A percentile compares a stretch with the other conserved stretches of the same genome.
Conservation (phyloP, 2,113 vertebrate genomes). For the Cichladusa arquata region DNA sequence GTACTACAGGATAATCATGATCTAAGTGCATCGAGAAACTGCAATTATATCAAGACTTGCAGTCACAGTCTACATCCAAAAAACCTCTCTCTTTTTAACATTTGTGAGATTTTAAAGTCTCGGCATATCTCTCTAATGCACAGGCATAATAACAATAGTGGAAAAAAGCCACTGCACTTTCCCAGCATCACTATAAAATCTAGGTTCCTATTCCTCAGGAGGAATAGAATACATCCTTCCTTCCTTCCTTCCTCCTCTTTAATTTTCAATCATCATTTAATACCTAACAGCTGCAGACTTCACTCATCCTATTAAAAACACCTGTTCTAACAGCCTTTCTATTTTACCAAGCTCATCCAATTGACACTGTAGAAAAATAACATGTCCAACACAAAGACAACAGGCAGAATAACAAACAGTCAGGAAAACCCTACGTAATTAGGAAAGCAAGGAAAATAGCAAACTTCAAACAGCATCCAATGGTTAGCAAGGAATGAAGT, state of each 20-base stretch:
- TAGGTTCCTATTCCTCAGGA: not conserved
- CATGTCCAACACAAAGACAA: not conserved
- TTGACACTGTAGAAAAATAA: not conserved
- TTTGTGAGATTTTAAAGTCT: not conserved
- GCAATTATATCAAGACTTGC: not conserved
- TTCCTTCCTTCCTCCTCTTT: not conserved
- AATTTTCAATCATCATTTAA: not conserved
- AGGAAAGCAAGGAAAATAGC: not conserved
- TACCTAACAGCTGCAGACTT: not conserved
- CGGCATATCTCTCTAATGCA: not conserved
- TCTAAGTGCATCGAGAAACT: not conserved
- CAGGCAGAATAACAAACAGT: not conserved
- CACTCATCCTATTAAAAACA: not conserved
- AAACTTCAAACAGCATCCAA: not conserved
- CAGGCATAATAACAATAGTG: not conserved
- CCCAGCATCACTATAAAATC: not conserved
- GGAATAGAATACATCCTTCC: not conserved
- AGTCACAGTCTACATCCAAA: not conserved
- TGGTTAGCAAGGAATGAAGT: not conserved
- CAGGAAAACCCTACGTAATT: not conserved
- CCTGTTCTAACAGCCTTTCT: not conserved
- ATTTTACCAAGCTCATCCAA: not conserved
- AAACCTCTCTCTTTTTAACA: not conserved
- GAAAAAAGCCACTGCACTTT: not conserved
- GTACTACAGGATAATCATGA: not conserved